Evolutionary conservation across 2,888 invertebrate species (phyloP), one percentile per base, ranked within the genome.

Genomic region (Aphidius colemani): DNA sequence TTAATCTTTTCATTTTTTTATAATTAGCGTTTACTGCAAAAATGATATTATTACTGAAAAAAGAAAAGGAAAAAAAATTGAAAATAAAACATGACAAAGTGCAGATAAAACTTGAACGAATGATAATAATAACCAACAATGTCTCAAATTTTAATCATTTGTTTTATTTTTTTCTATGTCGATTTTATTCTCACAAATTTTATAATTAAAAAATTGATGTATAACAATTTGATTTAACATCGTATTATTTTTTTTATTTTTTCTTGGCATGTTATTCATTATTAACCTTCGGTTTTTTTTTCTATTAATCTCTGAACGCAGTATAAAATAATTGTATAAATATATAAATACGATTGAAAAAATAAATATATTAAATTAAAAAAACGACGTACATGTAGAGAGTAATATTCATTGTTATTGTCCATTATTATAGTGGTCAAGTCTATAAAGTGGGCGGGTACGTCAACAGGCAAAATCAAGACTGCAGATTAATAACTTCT

Each of bases 311-410:
- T 77, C 77, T 61, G 69, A 80, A 78, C 79, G 76, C 76, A 76
- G 78, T 80, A 80, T 80, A 81, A 80, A 81, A 81, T 81, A 79
- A 30, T 79, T 77, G 77, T 81, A 80, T 81, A 81, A 81, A 81
- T 81, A 81, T 80, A 81, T 81, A 81, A 81, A 81, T 80, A 81
- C 76, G 78, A 74, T 80, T 80, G 78, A 77, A 81, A 81, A 80
- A 81, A 81, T 81, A 81, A 80, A 81, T 80, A 81, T 80, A 79
- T 81, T 81, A 80, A 81, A 80, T 80, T 78, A 80, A 79, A 78
- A 67, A 65, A 78, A 78, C 75, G 75, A 77, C 76, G 71, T 79
- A 80, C 75, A 78, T 74, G 72, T 78, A 78, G 74, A 72, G 74
- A 74, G 57, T 57, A 57, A 77, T 76, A 78, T 18, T 18, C 13